Conservation (phyloP, 2,888 invertebrate species). For the Pseudococcus viburni region DNA sequence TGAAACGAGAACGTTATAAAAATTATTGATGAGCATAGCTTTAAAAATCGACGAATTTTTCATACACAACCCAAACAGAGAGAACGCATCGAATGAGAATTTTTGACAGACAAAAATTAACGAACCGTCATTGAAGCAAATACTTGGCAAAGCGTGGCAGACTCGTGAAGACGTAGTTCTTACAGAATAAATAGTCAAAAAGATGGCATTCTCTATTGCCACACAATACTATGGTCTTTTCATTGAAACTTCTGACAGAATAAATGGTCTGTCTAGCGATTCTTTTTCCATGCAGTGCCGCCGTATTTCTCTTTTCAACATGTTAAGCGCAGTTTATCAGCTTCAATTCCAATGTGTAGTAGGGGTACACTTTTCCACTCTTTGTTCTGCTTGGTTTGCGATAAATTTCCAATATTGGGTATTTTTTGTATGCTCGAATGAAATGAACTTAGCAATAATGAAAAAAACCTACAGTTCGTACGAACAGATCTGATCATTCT, state of each 20-base stretch:
- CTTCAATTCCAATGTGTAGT: not conserved
- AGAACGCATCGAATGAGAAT: conserved; percentile 15
- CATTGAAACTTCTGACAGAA: conserved; percentile 42
- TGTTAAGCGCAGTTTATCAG: conserved; percentile 39
- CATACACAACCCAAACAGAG: not conserved
- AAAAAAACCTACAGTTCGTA: too few relatives aligned
- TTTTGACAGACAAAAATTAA: conserved; percentile 41
- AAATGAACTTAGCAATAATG: too few relatives aligned
- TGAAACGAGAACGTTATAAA: conserved; percentile 4
- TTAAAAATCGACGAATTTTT: not conserved
- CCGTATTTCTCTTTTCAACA: not conserved
- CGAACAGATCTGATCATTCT: too few relatives aligned
- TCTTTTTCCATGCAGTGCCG: not conserved
- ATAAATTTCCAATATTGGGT: conserved; percentile 23
- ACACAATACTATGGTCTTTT: conserved; percentile 34
- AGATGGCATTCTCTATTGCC: conserved; percentile 29
- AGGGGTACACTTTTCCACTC: not conserved
- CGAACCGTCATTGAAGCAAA: conserved; percentile 29
- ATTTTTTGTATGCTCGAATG: not conserved
- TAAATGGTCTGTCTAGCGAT: conserved; percentile 46
- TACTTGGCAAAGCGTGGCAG: conserved; percentile 32
- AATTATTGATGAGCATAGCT: not conserved
- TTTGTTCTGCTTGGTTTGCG: conserved; percentile 23
- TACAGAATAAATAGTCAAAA: conserved; percentile 12
- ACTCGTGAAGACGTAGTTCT: conserved; percentile 21